These are phyloP conservation scores for Aptenodytes patagonicus DNA, from an alignment of 2,113 vertebrate genomes.

Conservation along the genomic window DNA sequence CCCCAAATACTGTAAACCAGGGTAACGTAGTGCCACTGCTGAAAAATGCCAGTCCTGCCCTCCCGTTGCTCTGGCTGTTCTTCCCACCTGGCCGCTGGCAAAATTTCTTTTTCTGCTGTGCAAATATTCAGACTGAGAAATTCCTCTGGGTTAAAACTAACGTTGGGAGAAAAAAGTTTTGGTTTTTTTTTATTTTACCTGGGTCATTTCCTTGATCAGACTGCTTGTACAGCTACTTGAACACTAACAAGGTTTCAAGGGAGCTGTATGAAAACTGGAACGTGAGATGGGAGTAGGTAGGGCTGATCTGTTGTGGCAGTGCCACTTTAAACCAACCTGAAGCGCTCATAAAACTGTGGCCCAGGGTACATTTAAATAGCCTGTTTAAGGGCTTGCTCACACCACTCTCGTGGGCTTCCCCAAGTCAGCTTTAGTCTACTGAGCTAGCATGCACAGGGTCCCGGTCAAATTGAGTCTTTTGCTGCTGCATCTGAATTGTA, in stretches of 20 bases:
- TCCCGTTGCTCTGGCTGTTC: neutral
- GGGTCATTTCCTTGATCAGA: neutral
- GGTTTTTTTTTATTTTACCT: neutral
- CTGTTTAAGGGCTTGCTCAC: neutral
- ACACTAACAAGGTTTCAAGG: neutral
- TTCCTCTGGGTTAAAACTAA: neutral
- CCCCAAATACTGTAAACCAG: neutral
- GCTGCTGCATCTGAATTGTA: neutral
- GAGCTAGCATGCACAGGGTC: neutral
- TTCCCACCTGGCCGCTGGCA: neutral
- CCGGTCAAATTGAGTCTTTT: neutral
- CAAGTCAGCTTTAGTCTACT: neutral
- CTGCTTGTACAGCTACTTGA: neutral
- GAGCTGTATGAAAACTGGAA: neutral
- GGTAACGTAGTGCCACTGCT: neutral
- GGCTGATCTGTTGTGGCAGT: neutral
- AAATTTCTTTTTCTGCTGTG: neutral
- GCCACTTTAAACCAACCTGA: neutral
- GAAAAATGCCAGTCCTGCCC: neutral
- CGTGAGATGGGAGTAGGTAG: neutral
- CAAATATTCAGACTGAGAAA: neutral
- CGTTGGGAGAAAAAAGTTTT: neutral
- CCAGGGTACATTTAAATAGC: neutral
- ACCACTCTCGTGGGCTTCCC: neutral
- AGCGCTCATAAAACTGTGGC: neutral